Conservation (phyloP, 2,888 invertebrate genomes). For the Caenorhabditis doughertyi region DNA sequence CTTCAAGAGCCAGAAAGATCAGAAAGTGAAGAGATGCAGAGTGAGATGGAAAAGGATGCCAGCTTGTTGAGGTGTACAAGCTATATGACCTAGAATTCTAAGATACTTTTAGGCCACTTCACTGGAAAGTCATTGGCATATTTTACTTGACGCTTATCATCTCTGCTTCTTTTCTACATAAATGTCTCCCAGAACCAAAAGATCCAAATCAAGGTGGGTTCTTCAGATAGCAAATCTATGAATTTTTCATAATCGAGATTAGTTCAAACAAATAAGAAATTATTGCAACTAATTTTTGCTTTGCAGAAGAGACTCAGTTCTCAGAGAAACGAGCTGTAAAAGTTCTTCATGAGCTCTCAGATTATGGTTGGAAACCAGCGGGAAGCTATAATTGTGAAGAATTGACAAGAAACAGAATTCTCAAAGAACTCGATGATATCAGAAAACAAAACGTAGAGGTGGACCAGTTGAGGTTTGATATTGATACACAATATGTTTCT, state of each 20-base stretch:
- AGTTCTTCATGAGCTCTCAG: conserved; percentile 70
- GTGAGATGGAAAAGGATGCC: conserved; percentile 15
- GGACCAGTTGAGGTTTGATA: conserved; percentile 57
- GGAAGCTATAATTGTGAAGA: conserved; percentile 74
- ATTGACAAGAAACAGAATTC: conserved; percentile 68
- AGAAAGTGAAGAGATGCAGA: conserved; percentile 37
- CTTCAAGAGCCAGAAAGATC: conserved; percentile 3
- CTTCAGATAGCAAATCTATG: too few species aligned
- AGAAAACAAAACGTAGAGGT: conserved; percentile 4
- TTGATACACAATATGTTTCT: conserved; percentile 71
- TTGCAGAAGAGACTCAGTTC: conserved; percentile 72
- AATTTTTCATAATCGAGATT: too few species aligned
- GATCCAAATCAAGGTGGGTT: conserved; percentile 68
- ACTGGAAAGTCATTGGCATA: conserved; percentile 64
- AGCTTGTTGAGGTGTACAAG: conserved; percentile 35
- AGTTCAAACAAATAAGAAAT: conserved; percentile 19
- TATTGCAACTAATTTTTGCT: background rate
- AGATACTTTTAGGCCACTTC: conserved; percentile 30
- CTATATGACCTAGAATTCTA: conserved; percentile 13
- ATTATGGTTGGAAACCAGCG: conserved; percentile 75
- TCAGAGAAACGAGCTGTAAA: conserved; percentile 70
- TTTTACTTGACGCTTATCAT: conserved; percentile 52
- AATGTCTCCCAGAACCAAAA: conserved; percentile 68
- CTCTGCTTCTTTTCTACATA: conserved; percentile 59
- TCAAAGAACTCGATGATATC: conserved; percentile 66